Evolutionary conservation across 2,888 invertebrate genomes (phyloP), one percentile per base, ranked within the genome.

Genomic region (Pyrrhosoma nymphula): DNA sequence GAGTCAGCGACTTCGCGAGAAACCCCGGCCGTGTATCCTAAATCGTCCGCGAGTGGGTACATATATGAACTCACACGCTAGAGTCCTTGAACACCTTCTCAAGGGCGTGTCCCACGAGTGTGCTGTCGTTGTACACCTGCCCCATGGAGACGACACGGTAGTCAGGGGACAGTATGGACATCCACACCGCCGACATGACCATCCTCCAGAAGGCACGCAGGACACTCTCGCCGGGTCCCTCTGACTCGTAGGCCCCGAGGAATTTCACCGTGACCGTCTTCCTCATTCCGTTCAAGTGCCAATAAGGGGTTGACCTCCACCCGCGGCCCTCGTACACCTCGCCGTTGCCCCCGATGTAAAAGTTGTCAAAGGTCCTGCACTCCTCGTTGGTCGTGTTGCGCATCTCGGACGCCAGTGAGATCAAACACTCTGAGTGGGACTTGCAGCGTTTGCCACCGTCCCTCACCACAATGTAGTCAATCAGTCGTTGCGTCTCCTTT

Each of bases 251-350:
- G 1, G 82, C 6, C 35, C 82, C 82, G 16, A 82, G 82, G 35
- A 82, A 82, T 10, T 82, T 82, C 12, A 82, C 82, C 14, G 82
- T 82, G 82, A 82, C 35, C 16, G 82, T 35, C 35, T 35, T 30
- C 30, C 82, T 12, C 82, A 82, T 35, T 14, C 82, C 82, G 82
- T 82, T 30, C 14, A 82, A 35, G 35, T 82, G 82, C 82, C 82
- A 82, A 35, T 35, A 82, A 35, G 82, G 35, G 0, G 30, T 14
- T 14, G 35, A 12, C 16, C 16, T 16, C 82, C 82, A 82, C 6
- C 82, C 82, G 18, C 82, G 82, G 16, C 82, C 82, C 82, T 82
- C 82, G 82, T 82, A 82, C 82, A 35, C 82, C 82, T 82, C 82
- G 3, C 82, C 82, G 35, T 82, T 16, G 16, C 82, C 82, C 14